Base-by-base conservation (phyloP, 2,797 vertebrate genomes). In the Rhinatrema bivittatum region DNA sequence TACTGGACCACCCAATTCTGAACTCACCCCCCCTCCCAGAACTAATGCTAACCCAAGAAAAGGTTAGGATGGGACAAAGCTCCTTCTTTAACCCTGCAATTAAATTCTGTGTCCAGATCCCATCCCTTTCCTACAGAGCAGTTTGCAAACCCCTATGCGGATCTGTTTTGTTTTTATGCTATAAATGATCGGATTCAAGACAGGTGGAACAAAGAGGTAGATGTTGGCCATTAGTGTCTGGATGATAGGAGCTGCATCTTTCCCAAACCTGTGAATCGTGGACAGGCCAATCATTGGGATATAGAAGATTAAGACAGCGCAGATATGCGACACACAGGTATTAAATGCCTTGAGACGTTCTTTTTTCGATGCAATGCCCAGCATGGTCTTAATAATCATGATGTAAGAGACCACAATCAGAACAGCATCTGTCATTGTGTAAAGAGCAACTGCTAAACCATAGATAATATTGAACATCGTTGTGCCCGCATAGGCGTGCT, bases 111-210 rank as follows among this genome's bases (percentile, higher is more conserved):
- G n/a, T n/a, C n/a, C n/a, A n/a, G n/a, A n/a, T n/a, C n/a, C n/a
- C n/a, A 55, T 24, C 28, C 60, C 60, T n/a, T 21, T 36, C 28
- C 8, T 37, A 44, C 32, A 10, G 53, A 50, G 53, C 30, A 39
- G 22, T 11, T 37, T 43, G 16, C 36, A 28, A 16, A 65, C 50
- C 29, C 53, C 57, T 10, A 19, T 54, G n/a, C 19, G 12, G 17
- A 68, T 66, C 21, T 65, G 53, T 14, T 62, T 68, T 28, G 49
- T 67, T 41, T 62, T 73, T 30, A 62, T 25, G 3, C 65, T 57
- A 7, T 72, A 74, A 22, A 70, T 66, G 7, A 68, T 39, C 18
- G 64, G 62, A 26, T 70, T 74, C 10, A 70, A 32, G 36, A 72
- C 38, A 3, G 68, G 50, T 2, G 56, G 56, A 4, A 64, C 30